Conservation (phyloP, 2,888 invertebrate species). For the Maniola hyperantus region DNA sequence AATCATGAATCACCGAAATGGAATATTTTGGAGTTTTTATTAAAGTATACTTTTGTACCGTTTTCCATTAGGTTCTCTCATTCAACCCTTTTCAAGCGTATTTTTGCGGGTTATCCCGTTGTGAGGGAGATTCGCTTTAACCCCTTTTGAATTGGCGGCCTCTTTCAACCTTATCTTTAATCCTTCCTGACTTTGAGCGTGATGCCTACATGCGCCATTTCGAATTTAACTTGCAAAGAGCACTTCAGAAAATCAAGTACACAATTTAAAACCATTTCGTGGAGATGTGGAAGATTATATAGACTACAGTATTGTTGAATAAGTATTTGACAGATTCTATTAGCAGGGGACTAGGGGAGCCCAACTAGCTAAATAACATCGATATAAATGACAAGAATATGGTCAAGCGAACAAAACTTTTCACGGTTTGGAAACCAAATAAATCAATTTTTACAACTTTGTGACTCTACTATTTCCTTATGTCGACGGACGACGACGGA, state of each 20-base stretch:
- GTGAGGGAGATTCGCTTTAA: constrained; percentile 25
- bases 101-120: constrained; percentile 29
- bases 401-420: too few relatives aligned
- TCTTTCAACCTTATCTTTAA: constrained; percentile 30
- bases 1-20: constrained; percentile 5
- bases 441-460: too few relatives aligned
- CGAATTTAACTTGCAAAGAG: constrained; percentile 29
- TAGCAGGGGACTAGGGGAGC: too few relatives aligned
- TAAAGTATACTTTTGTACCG: constrained; percentile 4
- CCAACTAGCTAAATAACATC: too few relatives aligned
- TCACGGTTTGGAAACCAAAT: too few relatives aligned
- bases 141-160: constrained; percentile 23
- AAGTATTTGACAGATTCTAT: too few relatives aligned
- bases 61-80: constrained; percentile 14
- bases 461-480: too few relatives aligned
- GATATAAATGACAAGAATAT: too few relatives aligned
- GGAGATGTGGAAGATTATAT: neutral
- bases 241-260: constrained; percentile 25
- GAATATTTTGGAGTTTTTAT: constrained; percentile 4
- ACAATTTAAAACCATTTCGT: constrained; percentile 21
- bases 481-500: too few relatives aligned
- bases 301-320: neutral
- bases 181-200: constrained; percentile 28
- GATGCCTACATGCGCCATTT: constrained; percentile 25
- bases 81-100: constrained; percentile 28